Conservation (phyloP, 1,140 invertebrate species). For the Brachionus plicatilis region DNA sequence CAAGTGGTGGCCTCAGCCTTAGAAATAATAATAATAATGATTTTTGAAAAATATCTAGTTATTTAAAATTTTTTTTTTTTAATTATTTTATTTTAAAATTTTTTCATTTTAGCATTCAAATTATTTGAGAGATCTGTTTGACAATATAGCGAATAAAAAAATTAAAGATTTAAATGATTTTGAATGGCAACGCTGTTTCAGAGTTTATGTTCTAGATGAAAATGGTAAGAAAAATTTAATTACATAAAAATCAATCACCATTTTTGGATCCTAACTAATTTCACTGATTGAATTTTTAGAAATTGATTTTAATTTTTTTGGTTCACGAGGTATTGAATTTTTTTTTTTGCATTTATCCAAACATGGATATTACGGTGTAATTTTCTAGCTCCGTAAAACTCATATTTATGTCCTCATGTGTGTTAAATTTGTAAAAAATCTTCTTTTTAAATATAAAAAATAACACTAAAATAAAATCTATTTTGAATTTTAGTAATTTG, state of each 20-base stretch:
- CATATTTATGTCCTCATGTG: neutral
- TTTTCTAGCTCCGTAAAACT: neutral
- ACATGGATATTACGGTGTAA: neutral
- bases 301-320: neutral
- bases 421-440: neutral
- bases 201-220: slow-evolving; percentile 27
- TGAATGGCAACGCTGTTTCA: slow-evolving; percentile 39
- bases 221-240: slow-evolving; percentile 3
- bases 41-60: too few relatives aligned
- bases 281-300: neutral
- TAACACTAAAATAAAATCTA: neutral
- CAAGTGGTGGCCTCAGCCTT: too few relatives aligned
- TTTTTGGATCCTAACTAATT: neutral
- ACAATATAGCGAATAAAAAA: slow-evolving; percentile 50
- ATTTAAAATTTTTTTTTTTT: too few relatives aligned
- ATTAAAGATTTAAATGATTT: slow-evolving; percentile 43
- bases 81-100: too few relatives aligned
- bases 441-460: neutral
- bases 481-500: neutral
- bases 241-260: neutral
- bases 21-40: too few relatives aligned
- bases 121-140: slow-evolving; percentile 51
- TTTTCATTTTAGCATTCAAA: slow-evolving; percentile 48
- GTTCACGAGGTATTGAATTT: neutral
- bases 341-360: neutral